Percentiles rank a stretch among this genome's conserved stretches.
These are phyloP conservation scores for Noctuana brunneofusca DNA, from an alignment of 2,888 invertebrate genomes.

Conservation along the genomic window DNA sequence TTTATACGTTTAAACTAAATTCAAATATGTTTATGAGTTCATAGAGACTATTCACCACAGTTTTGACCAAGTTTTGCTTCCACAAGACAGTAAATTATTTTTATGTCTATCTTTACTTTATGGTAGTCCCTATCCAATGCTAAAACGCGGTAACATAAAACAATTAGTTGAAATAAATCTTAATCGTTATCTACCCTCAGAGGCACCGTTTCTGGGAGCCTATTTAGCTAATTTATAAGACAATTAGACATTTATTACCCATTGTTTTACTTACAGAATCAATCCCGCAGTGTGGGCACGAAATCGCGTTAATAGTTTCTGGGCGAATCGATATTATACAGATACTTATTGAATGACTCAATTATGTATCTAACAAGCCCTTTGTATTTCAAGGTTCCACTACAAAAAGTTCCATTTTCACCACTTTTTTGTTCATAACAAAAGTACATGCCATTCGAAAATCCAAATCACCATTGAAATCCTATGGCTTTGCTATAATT, in stretches of 20 bases:
- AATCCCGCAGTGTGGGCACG: slow-evolving; percentile 24
- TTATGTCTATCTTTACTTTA: too few species aligned
- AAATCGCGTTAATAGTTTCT: slow-evolving; percentile 26
- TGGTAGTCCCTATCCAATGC: not conserved
- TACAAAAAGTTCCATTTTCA: too few species aligned
- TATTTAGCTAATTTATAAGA: slow-evolving; percentile 45
- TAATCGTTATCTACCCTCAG: slow-evolving; percentile 40
- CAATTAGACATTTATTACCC: slow-evolving; percentile 50
- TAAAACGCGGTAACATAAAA: slow-evolving; percentile 13
- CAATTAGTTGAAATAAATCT: slow-evolving; percentile 40
- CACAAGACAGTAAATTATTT: too few species aligned
- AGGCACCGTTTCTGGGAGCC: slow-evolving; percentile 35
- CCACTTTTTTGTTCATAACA: too few species aligned
- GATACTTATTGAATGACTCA: slow-evolving; percentile 27
- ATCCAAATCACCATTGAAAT: too few species aligned
- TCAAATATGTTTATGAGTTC: too few species aligned
- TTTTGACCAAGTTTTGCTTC: too few species aligned
- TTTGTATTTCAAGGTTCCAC: slow-evolving; percentile 13
- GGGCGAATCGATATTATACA: slow-evolving; percentile 25
- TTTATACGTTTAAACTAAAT: too few species aligned
- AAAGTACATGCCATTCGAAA: too few species aligned
- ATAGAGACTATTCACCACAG: too few species aligned
- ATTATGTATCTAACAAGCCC: slow-evolving; percentile 17
- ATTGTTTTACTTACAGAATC: slow-evolving; percentile 40
- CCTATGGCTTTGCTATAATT: too few species aligned